Evolutionary conservation across 2,113 vertebrate species (phyloP).

Genomic region (Oreotrochilus melanogaster): DNA sequence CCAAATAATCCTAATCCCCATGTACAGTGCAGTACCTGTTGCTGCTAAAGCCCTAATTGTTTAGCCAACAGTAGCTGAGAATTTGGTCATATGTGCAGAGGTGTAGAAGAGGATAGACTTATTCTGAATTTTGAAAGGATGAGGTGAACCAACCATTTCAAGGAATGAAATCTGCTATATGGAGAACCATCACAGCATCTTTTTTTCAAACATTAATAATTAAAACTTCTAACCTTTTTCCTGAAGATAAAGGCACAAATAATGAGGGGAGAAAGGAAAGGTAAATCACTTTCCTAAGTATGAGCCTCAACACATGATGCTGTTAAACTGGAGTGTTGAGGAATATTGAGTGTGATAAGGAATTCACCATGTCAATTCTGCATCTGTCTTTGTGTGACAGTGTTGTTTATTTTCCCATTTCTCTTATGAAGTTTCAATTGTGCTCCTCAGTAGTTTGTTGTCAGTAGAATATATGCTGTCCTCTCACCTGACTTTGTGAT

Average conservation of each 20-base stretch:
- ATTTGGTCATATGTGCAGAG: not conserved
- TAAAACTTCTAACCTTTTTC: not conserved
- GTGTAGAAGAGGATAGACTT: not conserved
- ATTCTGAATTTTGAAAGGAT: not conserved
- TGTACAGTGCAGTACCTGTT: not conserved
- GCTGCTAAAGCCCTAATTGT: not conserved
- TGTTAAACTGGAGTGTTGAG: not conserved
- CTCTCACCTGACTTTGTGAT: not conserved
- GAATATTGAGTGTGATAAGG: not conserved
- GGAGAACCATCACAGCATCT: not conserved
- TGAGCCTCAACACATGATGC: not conserved
- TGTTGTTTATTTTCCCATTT: not conserved
- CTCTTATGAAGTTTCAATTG: not conserved
- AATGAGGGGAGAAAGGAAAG: not conserved
- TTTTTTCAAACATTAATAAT: not conserved
- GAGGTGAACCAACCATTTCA: not conserved
- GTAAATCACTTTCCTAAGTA: not conserved
- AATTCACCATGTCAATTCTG: not conserved
- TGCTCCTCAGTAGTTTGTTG: not conserved
- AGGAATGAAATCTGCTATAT: not conserved
- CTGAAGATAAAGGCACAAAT: not conserved
- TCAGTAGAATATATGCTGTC: not conserved
- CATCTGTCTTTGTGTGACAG: not conserved
- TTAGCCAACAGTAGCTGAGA: not conserved
- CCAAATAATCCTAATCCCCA: not conserved